Conservation (phyloP, 2,113 vertebrate species). For the Rhinichthys klamathensis region DNA sequence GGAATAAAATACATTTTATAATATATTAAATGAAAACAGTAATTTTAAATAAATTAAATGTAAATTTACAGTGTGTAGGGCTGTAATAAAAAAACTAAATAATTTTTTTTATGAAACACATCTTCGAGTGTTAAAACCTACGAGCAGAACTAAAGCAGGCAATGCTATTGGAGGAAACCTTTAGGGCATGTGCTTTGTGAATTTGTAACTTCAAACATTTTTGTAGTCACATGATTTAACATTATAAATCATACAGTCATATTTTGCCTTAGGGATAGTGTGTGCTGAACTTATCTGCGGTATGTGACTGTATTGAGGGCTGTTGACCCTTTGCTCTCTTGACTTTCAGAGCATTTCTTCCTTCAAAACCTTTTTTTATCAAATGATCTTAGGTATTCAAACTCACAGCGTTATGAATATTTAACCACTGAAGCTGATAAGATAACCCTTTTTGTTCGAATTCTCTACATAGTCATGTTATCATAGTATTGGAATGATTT, state of each 20-base stretch:
- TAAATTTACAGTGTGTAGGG: not conserved
- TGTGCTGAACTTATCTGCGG: not conserved
- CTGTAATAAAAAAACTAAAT: not conserved
- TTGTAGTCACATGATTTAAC: not conserved
- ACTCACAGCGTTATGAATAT: slow-evolving; percentile 55
- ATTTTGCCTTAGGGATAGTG: not conserved
- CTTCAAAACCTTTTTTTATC: not conserved
- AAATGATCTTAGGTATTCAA: slow-evolving; percentile 23
- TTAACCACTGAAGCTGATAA: slow-evolving; percentile 66
- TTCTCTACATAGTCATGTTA: slow-evolving; percentile 6
- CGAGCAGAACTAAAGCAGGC: not conserved
- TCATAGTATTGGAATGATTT: slow-evolving; percentile 24
- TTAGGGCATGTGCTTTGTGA: not conserved
- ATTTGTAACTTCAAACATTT: slow-evolving; percentile 15
- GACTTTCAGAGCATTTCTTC: not conserved
- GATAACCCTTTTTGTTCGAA: not conserved
- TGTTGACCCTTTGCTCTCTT: not conserved
- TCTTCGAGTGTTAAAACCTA: not conserved
- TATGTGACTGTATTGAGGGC: not conserved
- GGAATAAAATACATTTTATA: too few species aligned
- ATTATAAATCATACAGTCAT: not conserved
- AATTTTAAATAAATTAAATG: not conserved
- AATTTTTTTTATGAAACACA: not conserved
- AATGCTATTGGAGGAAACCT: not conserved
- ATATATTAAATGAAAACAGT: not conserved